Evolutionary conservation across 2,797 vertebrate genomes (phyloP), one percentile per base, ranked within the genome.

Genomic region (Amblyopsis hoosieri): DNA sequence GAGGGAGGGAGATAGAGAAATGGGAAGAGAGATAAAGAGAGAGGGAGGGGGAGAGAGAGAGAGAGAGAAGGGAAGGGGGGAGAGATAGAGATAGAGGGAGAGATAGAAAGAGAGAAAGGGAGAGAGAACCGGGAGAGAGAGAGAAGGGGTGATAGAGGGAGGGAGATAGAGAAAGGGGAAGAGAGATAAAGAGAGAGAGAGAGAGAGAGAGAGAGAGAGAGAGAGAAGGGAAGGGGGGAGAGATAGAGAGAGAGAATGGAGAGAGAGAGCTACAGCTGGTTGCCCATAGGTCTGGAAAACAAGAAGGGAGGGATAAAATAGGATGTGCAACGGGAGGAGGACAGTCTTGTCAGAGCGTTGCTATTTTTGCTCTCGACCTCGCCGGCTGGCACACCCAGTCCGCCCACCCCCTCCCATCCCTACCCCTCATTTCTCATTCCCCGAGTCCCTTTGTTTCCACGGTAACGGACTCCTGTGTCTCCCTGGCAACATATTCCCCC

Each of bases 381-480:
- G 56, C 85, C 79, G 80, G 76, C 78, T 86, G 86, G 88, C 86
- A 89, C 87, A 89, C 89, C 87, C 89, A 78, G 79, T 85, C 83
- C 85, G 76, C 77, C 83, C 46, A 5, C 58, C 19, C 13, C 84
- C 68, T 79, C 81, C 56, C 10, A 7, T 3, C 51, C 15, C 61
- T 14, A 23, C 60, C 70, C 54, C 70, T 71, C 71, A 76, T 80
- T 67, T 64, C 76, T 82, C 78, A 83, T 83, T 84, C 64, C 78
- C 79, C 45, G 83, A 85, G 89, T 91, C 81, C 82, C 69, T 81
- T 82, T 83, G 90, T 90, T 91, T 93, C 95, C 91, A 94, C 62
- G 88, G 93, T 91, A 97, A 96, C 94, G 61, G 17, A 89, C 77
- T 92, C 86, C 88, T 82, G 79, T 76, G 67, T 89, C 91, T 90